Base-by-base conservation (phyloP, 2,797 vertebrate genomes). In the Platyrinchus mystaceus region DNA sequence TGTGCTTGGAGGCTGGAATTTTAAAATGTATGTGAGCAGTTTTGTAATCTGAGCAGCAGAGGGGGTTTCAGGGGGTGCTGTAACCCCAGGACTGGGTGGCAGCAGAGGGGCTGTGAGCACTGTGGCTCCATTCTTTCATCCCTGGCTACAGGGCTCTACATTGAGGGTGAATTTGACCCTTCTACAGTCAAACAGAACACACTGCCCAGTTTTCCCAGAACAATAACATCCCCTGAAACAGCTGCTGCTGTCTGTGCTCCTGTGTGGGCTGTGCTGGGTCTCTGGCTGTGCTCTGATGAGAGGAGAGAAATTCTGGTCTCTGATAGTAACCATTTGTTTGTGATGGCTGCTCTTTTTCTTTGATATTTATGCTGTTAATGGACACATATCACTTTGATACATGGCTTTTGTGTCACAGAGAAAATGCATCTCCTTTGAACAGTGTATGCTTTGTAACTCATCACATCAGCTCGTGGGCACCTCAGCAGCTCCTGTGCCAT, bases 321-420 rank as follows among this genome's bases (percentile, higher is more conserved):
- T 81, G 59, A 18, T 69, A 34, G 64, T 36, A 62, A 62, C 47
- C 69, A 46, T 89, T 80, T 67, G 10, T 84, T 84, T 91, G 53
- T 85, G 37, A 63, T 95, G 47, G 78, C 94, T 96, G 66, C 95
- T 96, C 58, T 85, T 79, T 90, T 90, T 64, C 47, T 95, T 92
- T 95, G 14, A 46, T 92, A 15, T 46, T 95, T 88, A 36, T 87
- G 71, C 90, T 97, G 92, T 90, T 95, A 46, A 52, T 58, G 80
- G 92, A 92, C 89, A 94, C 89, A 5, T 62, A 80, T 60, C 84
- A 34, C 81, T 87, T 91, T 74, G 89, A 66, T 53, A 32, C 18
- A 6, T 87, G 84, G 49, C 53, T 94, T 80, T 49, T 55, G 53
- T 82, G 83, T 73, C 76, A 14, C 70, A 55, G 46, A 74, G 26